phyloP scores from a whole-genome alignment of 2,113 vertebrate genomes.

The Mesitornis unicolor region DNA sequence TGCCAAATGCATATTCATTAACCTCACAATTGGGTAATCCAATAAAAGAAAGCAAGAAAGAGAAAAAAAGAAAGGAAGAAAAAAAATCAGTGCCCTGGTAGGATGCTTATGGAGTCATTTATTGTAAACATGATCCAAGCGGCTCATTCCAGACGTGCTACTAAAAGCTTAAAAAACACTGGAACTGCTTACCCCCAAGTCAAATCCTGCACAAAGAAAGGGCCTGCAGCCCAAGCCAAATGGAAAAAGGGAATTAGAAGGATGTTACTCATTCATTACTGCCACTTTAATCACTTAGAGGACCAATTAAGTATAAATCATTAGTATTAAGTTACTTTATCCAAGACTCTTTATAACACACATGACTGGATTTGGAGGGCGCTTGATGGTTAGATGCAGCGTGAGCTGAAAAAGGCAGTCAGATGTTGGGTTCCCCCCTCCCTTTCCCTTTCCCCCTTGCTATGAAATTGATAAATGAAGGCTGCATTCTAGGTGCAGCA shows the following conservation, averaged over 20 bases:
- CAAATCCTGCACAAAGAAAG: constrained; percentile 25
- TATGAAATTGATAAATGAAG: constrained; percentile 86
- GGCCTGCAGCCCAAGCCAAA: constrained; percentile 35
- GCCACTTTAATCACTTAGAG: constrained; percentile 82
- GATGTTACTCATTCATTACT: constrained; percentile 79
- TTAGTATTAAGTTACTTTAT: constrained; percentile 79
- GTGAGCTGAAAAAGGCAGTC: constrained; percentile 72
- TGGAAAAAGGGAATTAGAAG: constrained; percentile 58
- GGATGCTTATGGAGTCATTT: constrained; percentile 67
- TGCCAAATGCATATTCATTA: constrained; percentile 77
- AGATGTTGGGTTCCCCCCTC: constrained; percentile 67
- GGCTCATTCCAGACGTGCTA: background rate
- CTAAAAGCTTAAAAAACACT: constrained; percentile 51
- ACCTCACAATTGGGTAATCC: constrained; percentile 72
- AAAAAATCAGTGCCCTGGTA: constrained; percentile 44
- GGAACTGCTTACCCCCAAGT: constrained; percentile 8
- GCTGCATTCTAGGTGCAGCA: constrained; percentile 81
- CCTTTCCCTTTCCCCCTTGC: constrained; percentile 42
- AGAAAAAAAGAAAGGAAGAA: background rate
- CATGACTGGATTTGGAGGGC: constrained; percentile 71
- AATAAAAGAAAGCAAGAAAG: background rate
- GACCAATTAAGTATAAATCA: constrained; percentile 84
- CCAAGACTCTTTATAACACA: constrained; percentile 56
- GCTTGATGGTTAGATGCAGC: constrained; percentile 60
- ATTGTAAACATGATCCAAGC: constrained; percentile 69